These are phyloP conservation scores for Diogma glabrata DNA, from an alignment of 2,888 invertebrate genomes.

Conservation along the genomic window DNA sequence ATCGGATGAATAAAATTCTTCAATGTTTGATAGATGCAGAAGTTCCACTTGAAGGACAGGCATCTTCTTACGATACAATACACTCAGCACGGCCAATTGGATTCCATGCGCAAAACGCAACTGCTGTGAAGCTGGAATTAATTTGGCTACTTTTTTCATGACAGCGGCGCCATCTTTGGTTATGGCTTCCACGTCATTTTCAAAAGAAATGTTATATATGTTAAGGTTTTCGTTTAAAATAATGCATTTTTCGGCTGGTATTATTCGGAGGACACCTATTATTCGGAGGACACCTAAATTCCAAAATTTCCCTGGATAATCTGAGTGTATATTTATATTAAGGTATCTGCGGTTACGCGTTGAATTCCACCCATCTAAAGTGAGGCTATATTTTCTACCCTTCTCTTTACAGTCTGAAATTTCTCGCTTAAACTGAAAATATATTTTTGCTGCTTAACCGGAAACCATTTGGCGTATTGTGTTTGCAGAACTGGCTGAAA, in stretches of 20 bases:
- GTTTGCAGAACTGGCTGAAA: background rate
- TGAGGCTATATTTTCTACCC: slow-evolving; percentile 1
- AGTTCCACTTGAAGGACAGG: background rate
- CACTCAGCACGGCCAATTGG: background rate
- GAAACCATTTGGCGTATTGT: background rate
- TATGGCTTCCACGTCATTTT: too few species aligned
- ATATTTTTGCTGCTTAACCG: background rate
- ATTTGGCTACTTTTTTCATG: background rate
- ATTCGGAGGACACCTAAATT: slow-evolving; percentile 1
- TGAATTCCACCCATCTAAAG: background rate
- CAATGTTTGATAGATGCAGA: background rate
- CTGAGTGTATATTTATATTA: slow-evolving; percentile 1
- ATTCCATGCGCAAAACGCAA: too few species aligned
- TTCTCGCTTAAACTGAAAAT: background rate
- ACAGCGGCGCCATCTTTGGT: background rate
- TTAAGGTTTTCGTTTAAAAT: slow-evolving; percentile 1
- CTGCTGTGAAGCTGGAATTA: background rate
- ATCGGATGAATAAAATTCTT: background rate
- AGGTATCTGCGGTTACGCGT: slow-evolving; percentile 2
- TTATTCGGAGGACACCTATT: background rate
- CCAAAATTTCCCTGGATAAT: too few species aligned
- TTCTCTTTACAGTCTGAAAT: background rate
- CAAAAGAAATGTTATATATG: too few species aligned
- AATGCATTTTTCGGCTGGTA: too few species aligned
- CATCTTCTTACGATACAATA: background rate